Conservation (phyloP, 2,888 invertebrate species). For the Philonicus albiceps region DNA sequence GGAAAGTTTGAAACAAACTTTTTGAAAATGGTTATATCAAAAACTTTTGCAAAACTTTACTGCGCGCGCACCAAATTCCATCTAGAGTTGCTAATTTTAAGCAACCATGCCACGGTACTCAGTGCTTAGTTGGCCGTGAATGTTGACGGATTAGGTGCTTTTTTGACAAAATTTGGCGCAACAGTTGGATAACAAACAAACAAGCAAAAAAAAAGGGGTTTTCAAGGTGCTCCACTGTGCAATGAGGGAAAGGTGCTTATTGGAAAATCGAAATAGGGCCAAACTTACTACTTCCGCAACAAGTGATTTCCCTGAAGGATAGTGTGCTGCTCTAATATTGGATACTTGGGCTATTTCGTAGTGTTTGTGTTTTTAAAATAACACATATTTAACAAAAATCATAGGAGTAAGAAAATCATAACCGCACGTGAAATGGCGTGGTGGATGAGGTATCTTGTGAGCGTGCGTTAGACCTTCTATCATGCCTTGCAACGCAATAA, state of each 20-base stretch:
- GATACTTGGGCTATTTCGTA: neutral
- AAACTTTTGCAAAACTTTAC: slow-evolving; percentile 52
- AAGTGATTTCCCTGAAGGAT: neutral
- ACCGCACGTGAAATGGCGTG: neutral
- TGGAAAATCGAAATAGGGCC: neutral
- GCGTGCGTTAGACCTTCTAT: neutral
- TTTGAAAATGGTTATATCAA: slow-evolving; percentile 51
- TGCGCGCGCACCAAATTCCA: slow-evolving; percentile 50
- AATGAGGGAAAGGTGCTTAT: neutral
- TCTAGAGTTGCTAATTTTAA: slow-evolving; percentile 45
- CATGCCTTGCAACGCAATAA: neutral
- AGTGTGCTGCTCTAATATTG: neutral
- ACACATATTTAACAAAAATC: neutral
- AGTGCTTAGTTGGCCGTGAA: slow-evolving; percentile 47
- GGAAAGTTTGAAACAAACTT: slow-evolving; percentile 48
- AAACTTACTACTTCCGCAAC: neutral
- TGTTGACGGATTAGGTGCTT: slow-evolving; percentile 45
- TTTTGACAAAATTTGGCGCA: slow-evolving; percentile 8
- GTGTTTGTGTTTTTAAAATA: neutral
- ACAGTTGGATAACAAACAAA: neutral
- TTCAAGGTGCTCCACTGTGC: neutral
- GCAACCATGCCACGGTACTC: slow-evolving; percentile 39
- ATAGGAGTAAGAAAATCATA: neutral
- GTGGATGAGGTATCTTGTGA: neutral
- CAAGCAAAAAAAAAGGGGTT: neutral